These are phyloP conservation scores for Cerceris ruficornis DNA, from an alignment of 2,888 invertebrate species.

Conservation along the genomic window DNA sequence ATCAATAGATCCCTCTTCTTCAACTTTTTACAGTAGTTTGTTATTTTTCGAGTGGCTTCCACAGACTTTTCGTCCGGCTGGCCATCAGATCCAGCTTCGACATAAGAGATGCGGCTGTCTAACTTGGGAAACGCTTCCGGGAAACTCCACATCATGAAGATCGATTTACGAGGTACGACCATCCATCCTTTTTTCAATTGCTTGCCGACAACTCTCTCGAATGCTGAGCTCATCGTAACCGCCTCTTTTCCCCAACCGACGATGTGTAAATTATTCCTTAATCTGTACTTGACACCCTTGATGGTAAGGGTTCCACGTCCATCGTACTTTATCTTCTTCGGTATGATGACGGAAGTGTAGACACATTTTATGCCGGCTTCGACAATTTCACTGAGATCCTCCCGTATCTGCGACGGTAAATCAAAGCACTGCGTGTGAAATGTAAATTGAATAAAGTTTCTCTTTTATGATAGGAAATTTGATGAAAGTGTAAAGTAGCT, in stretches of 20 bases:
- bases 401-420: constrained; percentile 62
- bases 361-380: constrained; percentile 67
- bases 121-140: constrained; percentile 68
- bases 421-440: neutral
- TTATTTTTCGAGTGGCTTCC: constrained; percentile 82
- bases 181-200: constrained; percentile 82
- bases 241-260: constrained; percentile 85
- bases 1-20: constrained; percentile 83
- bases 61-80: constrained; percentile 84
- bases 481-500: neutral
- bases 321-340: constrained; percentile 69
- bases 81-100: constrained; percentile 83
- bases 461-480: neutral
- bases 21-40: constrained; percentile 80
- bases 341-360: constrained; percentile 63
- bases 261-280: constrained; percentile 76
- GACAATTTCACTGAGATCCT: constrained; percentile 66
- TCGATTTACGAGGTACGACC: constrained; percentile 83
- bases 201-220: constrained; percentile 82
- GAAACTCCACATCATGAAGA: constrained; percentile 66
- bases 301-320: constrained; percentile 62
- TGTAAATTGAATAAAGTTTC: neutral
- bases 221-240: constrained; percentile 83
- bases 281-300: constrained; percentile 62
- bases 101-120: constrained; percentile 77